phyloP scores from a whole-genome alignment of 2,888 invertebrate genomes.

The Agonum fuliginosum region DNA sequence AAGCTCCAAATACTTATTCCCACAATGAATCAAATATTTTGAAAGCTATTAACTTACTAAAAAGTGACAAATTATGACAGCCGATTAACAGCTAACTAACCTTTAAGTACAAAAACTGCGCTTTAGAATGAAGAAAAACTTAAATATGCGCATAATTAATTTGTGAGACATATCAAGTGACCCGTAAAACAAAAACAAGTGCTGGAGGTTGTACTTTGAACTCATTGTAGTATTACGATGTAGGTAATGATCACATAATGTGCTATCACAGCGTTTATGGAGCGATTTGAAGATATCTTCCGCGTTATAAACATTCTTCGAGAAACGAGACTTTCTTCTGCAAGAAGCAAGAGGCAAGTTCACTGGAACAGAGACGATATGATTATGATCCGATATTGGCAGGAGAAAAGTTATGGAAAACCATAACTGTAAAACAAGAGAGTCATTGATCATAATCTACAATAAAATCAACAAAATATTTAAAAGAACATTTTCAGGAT shows the following conservation, averaged over 20 bases:
- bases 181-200: conserved; percentile 7
- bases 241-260: conserved; percentile 43
- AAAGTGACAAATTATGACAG: conserved; percentile 10
- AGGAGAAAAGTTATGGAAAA: too few species aligned
- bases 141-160: neutral
- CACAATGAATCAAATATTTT: neutral
- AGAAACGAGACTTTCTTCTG: conserved; percentile 12
- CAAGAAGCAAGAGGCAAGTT: neutral
- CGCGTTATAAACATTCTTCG: conserved; percentile 44
- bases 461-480: too few species aligned
- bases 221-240: conserved; percentile 23
- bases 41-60: neutral
- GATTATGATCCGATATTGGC: too few species aligned
- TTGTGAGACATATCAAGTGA: neutral
- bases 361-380: neutral
- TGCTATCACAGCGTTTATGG: conserved; percentile 37
- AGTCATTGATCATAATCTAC: too few species aligned
- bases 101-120: conserved; percentile 8
- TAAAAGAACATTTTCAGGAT: too few species aligned
- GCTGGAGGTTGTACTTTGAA: conserved; percentile 20
- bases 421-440: too few species aligned
- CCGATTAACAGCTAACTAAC: neutral
- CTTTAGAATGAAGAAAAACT: neutral
- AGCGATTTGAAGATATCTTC: conserved; percentile 44
- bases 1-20: neutral